Conservation (phyloP, 1,140 invertebrate genomes). For the Cherax destructor region DNA sequence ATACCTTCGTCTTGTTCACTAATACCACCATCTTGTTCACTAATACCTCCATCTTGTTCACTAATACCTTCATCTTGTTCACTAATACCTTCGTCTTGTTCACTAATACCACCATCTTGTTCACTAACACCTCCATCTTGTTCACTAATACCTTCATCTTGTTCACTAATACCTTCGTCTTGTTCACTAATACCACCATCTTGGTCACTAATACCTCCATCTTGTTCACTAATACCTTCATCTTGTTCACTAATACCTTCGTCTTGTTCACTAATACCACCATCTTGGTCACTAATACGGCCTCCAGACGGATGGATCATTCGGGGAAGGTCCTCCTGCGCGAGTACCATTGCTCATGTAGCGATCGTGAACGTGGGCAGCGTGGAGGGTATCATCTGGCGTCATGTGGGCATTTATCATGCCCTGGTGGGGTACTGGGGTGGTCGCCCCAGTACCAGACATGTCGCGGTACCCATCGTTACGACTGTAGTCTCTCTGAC, state of each 20-base stretch:
- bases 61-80: no score
- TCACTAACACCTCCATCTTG: no score
- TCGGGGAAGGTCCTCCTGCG: slow-evolving; percentile 57
- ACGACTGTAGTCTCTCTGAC: slow-evolving; percentile 50
- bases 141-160: no score
- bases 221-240: neutral
- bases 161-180: no score
- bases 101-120: no score
- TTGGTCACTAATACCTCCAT: neutral
- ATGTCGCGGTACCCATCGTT: slow-evolving; percentile 60
- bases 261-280: no score
- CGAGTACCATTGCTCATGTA: slow-evolving; percentile 61
- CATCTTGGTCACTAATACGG: slow-evolving; percentile 32
- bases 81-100: no score
- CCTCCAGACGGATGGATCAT: slow-evolving; percentile 59
- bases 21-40: no score
- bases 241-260: neutral
- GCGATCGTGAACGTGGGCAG: slow-evolving; percentile 48
- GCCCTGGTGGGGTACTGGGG: slow-evolving; percentile 49
- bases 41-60: no score
- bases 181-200: neutral
- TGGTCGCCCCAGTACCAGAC: slow-evolving; percentile 45
- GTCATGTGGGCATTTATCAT: slow-evolving; percentile 64
- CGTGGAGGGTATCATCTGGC: slow-evolving; percentile 49
- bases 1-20: no score